A percentile compares a stretch with the other conserved stretches of the same genome.
Evolutionary conservation across 2,113 vertebrate species (phyloP).

Genomic region (Pristiophorus japonicus): DNA sequence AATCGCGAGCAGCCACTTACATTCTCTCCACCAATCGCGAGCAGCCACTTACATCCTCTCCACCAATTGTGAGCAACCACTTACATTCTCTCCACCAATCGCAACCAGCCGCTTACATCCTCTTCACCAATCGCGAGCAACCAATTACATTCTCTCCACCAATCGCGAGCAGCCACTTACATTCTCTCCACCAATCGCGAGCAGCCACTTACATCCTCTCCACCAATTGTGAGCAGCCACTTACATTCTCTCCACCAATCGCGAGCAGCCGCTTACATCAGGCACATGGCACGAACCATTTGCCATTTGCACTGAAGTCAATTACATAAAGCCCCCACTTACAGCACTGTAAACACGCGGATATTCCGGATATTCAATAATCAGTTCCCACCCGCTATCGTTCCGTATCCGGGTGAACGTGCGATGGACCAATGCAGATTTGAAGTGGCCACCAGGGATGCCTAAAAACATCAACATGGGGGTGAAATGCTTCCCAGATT

Average conservation of each 20-base stretch:
- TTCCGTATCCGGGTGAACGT: neutral
- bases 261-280: neutral
- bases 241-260: neutral
- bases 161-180: neutral
- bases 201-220: neutral
- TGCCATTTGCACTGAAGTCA: neutral
- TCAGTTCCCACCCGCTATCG: too few species aligned
- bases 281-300: too few species aligned
- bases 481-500: neutral
- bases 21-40: neutral
- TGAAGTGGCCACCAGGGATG: neutral
- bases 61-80: too few species aligned
- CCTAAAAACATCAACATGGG: neutral
- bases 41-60: neutral
- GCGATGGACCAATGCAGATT: neutral
- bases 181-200: neutral
- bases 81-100: neutral
- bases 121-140: too few species aligned
- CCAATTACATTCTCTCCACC: too few species aligned
- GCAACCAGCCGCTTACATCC: neutral
- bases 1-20: neutral
- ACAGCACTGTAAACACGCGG: neutral
- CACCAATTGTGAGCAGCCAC: neutral
- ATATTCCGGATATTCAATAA: neutral
- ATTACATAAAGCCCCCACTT: neutral